Evolutionary conservation across 2,113 vertebrate species (phyloP), one percentile per base, ranked within the genome.

Genomic region (Indicator maculatus): DNA sequence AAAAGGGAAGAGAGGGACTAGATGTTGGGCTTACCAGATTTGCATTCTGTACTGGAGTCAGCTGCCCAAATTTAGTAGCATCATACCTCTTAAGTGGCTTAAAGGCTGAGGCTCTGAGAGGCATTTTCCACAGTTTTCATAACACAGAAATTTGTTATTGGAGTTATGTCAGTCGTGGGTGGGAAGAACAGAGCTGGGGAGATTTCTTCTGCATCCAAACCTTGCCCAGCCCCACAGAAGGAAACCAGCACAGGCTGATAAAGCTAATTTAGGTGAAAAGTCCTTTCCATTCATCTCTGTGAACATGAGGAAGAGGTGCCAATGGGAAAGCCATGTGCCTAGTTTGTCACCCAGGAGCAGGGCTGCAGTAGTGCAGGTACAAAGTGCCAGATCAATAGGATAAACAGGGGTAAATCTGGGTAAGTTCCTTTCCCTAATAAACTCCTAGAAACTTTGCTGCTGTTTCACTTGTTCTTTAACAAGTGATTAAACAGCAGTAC

Each of bases 391-490:
- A 72, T 78, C 60, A 71, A 17, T 5, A n/a, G 83, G 83, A 73
- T 92, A 33, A 79, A 61, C 33, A 6, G 28, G 44, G 52, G 55
- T 89, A 77, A 82, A 73, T 60, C 38, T 28, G 67, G 16, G 30
- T 69, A 76, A 85, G 1, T 82, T 79, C 45, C 52, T 93, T 84
- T 87, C 79, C 30, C 87, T 70, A 89, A 64, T 77, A 87, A 95
- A 83, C 39, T 60, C 67, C 1, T 53, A 59, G 63, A 84, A 82
- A 44, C 52, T 76, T 76, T 70, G 39, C 56, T 41, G 41, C 44
- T 79, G 27, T 75, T 80, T 72, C 53, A 58, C 41, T 59, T 33
- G 30, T 47, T 84, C n/a, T 72, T 86, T 12, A 73, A 27, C 1
- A 5, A 58, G 12, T 28, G 74, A 53, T 47, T 36, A 41, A 69